Evolutionary conservation across 2,113 vertebrate species (phyloP).

Genomic region (Alligator mississippiensis): DNA sequence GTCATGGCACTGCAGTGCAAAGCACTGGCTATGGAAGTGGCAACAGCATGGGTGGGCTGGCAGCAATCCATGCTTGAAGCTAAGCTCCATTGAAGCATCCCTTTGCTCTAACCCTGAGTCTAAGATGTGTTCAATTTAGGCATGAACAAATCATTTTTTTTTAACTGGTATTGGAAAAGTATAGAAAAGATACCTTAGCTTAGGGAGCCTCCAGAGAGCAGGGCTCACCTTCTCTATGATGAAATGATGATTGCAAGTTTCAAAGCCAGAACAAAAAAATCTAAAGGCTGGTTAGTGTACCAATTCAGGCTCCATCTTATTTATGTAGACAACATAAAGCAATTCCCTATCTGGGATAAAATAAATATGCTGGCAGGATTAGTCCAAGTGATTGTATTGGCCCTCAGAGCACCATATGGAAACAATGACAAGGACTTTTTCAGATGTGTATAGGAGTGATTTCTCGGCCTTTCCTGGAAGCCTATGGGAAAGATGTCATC

Average conservation of each 20-base stretch:
- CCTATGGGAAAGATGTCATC: constrained; percentile 64
- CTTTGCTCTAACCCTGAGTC: not conserved
- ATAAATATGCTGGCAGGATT: constrained; percentile 68
- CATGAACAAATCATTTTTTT: constrained; percentile 66
- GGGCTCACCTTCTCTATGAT: constrained; percentile 69
- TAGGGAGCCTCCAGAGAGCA: constrained; percentile 69
- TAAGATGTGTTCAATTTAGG: constrained; percentile 68
- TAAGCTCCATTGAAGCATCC: too few species aligned
- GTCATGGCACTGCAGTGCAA: too few species aligned
- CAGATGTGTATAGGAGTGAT: constrained; percentile 66
- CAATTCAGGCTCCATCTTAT: constrained; percentile 71
- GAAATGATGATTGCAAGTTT: constrained; percentile 71
- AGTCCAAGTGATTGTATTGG: constrained; percentile 72
- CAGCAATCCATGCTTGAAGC: too few species aligned
- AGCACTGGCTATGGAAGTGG: too few species aligned
- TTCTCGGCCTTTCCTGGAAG: constrained; percentile 72
- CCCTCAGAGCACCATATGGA: constrained; percentile 41
- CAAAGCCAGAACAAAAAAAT: constrained; percentile 73
- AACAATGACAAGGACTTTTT: not conserved
- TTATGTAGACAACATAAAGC: constrained; percentile 75
- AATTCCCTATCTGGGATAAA: constrained; percentile 57
- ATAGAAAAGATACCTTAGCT: constrained; percentile 63
- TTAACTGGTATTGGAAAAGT: constrained; percentile 59
- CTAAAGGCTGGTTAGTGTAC: constrained; percentile 65
- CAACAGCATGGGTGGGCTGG: too few species aligned